Conservation (phyloP, 2,888 invertebrate genomes). For the Drosophila mettleri region DNA sequence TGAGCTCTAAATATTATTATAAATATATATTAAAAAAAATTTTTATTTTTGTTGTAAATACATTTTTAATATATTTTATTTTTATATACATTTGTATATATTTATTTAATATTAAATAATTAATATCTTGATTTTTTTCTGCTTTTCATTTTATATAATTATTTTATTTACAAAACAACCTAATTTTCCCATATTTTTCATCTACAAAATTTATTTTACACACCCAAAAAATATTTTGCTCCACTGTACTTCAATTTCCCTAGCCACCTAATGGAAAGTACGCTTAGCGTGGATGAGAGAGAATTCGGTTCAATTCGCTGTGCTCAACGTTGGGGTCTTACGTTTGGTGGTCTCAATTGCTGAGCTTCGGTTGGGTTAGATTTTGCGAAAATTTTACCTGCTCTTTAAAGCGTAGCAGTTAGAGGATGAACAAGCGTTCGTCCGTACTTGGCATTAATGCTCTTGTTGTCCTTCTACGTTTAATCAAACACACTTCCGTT, state of each 20-base stretch:
- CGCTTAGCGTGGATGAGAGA: neutral
- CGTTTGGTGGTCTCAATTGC: constrained; percentile 4
- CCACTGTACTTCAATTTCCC: neutral
- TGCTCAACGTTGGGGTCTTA: neutral
- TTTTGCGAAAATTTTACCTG: constrained; percentile 56
- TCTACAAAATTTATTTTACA: neutral
- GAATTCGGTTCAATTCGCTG: constrained; percentile 5
- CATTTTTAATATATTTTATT: no score
- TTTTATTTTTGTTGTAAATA: no score
- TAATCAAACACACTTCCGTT: constrained; percentile 79
- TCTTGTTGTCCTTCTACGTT: constrained; percentile 74
- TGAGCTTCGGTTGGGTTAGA: constrained; percentile 10
- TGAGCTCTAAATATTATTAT: no score
- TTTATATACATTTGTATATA: no score
- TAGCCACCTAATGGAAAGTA: neutral
- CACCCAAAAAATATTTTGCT: neutral
- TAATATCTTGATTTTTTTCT: no score
- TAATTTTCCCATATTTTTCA: neutral
- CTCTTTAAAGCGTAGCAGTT: constrained; percentile 44
- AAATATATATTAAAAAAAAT: no score
- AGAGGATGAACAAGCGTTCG: constrained; percentile 20
- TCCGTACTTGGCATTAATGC: constrained; percentile 32
- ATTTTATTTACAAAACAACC: no score
- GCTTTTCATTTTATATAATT: no score
- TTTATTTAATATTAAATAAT: no score